Percentiles rank a stretch among this genome's conserved stretches.
These are phyloP conservation scores for Eulemur macaco DNA, from an alignment of 2,113 vertebrate species.

Conservation along the genomic window DNA sequence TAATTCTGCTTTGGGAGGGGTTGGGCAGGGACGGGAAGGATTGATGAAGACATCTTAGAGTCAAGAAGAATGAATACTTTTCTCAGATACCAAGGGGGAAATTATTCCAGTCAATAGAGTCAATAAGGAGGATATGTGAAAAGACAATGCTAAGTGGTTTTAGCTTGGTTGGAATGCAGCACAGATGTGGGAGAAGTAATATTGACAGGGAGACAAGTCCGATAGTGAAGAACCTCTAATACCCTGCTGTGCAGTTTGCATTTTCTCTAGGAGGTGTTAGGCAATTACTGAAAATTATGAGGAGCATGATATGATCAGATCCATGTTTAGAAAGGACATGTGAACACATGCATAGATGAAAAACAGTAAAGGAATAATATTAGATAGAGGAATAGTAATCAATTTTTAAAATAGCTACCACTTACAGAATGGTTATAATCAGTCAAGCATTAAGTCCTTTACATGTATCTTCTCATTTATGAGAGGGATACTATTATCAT, in stretches of 20 bases:
- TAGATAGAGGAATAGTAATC: background rate
- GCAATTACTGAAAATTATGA: background rate
- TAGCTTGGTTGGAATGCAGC: background rate
- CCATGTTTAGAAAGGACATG: background rate
- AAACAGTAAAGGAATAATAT: background rate
- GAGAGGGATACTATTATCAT: background rate
- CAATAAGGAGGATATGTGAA: background rate
- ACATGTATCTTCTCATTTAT: background rate
- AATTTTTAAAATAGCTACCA: background rate
- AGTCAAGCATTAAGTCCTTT: background rate
- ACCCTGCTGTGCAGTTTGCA: background rate
- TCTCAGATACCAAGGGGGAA: background rate
- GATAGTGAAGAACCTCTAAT: background rate
- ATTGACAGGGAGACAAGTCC: background rate
- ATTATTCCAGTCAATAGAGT: background rate
- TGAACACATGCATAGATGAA: background rate
- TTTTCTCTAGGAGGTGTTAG: background rate
- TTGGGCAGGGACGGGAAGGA: background rate
- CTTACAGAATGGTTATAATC: background rate
- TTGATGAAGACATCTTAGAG: background rate
- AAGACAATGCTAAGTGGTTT: background rate
- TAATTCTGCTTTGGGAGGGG: background rate
- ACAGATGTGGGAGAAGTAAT: background rate
- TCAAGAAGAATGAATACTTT: background rate
- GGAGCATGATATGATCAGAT: background rate